Percentiles rank a stretch among this genome's conserved stretches.
phyloP scores from a whole-genome alignment of 1,140 invertebrate genomes.

The Pomphorhynchus laevis region DNA sequence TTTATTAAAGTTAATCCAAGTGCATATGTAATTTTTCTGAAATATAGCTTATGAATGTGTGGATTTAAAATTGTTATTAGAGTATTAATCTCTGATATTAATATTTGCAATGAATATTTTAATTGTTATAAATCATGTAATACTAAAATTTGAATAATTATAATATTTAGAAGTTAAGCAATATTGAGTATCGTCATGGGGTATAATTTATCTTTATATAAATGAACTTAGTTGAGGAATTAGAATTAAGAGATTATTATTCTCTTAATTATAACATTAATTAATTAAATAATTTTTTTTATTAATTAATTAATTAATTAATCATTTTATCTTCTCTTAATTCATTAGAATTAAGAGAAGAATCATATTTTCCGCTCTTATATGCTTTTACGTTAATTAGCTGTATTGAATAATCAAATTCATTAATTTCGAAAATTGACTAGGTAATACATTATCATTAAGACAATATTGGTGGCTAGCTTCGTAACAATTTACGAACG shows the following conservation, averaged over 20 bases:
- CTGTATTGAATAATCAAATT: no score
- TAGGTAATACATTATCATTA: no score
- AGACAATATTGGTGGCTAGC: no score
- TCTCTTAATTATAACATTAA: background rate
- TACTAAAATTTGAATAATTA: background rate
- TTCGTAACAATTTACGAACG: no score
- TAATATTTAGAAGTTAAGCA: background rate
- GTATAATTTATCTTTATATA: background rate
- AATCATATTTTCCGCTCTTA: background rate
- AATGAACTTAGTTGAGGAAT: background rate
- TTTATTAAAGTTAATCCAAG: no score
- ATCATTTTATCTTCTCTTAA: background rate
- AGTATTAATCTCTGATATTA: no score
- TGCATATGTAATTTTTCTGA: no score
- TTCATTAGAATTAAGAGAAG: background rate
- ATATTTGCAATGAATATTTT: background rate
- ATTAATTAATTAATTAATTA: conserved; percentile 1
- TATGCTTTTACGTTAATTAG: background rate
- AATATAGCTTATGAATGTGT: no score
- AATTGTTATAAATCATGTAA: background rate
- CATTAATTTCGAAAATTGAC: no score
- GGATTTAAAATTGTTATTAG: no score
- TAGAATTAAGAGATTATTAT: background rate
- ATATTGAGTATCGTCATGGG: background rate
- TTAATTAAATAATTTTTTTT: conserved; percentile 2